These are phyloP conservation scores for Amphimedon queenslandica DNA, from an alignment of 37 sponge, comb jelly and placozoan genomes.

Conservation along the genomic window DNA sequence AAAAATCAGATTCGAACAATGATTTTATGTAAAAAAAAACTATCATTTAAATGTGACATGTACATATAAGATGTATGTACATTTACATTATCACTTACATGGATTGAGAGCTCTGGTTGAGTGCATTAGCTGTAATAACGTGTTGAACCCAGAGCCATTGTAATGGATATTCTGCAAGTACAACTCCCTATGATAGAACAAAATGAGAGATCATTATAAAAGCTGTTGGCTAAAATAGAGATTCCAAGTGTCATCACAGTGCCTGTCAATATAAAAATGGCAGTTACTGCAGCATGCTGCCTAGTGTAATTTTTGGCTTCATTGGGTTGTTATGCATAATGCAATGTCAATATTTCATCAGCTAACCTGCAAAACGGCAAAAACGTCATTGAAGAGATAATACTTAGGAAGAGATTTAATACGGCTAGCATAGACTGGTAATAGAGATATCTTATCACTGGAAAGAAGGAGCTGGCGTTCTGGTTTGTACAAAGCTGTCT, in stretches of 20 bases:
- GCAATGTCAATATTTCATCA: background rate
- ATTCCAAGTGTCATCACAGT: too few relatives aligned
- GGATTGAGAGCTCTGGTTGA: slow-evolving; percentile 17
- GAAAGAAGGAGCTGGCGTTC: slow-evolving; percentile 31
- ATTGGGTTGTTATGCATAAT: too few relatives aligned
- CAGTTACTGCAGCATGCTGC: too few relatives aligned
- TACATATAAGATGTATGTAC: too few relatives aligned
- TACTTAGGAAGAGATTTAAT: slow-evolving; percentile 41
- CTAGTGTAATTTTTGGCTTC: too few relatives aligned
- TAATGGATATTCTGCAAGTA: slow-evolving; percentile 30
- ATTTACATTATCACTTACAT: slow-evolving; percentile 45
- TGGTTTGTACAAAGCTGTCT: slow-evolving; percentile 73
- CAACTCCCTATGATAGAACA: slow-evolving; percentile 8
- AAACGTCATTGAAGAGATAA: slow-evolving; percentile 71
- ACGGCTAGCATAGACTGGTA: slow-evolving; percentile 3
- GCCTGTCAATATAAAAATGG: too few relatives aligned
- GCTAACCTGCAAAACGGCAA: slow-evolving; percentile 78
- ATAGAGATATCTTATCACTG: slow-evolving; percentile 46
- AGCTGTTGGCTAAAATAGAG: too few relatives aligned
- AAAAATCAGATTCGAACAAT: too few relatives aligned
- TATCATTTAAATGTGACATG: too few relatives aligned
- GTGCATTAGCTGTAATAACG: slow-evolving; percentile 12
- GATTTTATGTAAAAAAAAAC: too few relatives aligned
- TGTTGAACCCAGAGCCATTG: slow-evolving; percentile 47
- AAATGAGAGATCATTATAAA: too few relatives aligned